Evolutionary conservation across 2,113 vertebrate species (phyloP).

Genomic region (Butorides virescens): DNA sequence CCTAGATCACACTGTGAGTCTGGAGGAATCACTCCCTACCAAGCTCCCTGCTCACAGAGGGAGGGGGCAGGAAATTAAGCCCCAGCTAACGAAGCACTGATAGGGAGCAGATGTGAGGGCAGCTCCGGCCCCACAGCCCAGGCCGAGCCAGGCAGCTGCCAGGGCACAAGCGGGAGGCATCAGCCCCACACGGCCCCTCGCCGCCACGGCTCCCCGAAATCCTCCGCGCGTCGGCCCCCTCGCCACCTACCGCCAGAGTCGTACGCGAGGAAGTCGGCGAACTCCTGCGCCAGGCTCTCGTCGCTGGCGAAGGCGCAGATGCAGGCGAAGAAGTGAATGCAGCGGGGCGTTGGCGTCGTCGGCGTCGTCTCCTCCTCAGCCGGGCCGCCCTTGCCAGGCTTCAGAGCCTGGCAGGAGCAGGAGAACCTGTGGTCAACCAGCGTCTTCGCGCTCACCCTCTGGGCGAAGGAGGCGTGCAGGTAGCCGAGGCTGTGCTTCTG

Average conservation of each 20-base stretch:
- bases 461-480: slow-evolving; percentile 83
- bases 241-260: slow-evolving; percentile 71
- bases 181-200: fast-evolving
- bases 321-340: slow-evolving; percentile 93
- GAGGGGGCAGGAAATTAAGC: fast-evolving
- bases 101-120: fast-evolving
- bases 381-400: background rate
- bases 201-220: fast-evolving
- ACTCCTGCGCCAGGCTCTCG: slow-evolving; percentile 85
- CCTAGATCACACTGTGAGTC: background rate
- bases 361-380: background rate
- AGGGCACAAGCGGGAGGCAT: fast-evolving
- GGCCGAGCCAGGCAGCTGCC: background rate
- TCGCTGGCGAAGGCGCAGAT: slow-evolving; percentile 91
- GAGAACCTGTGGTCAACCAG: slow-evolving; percentile 69
- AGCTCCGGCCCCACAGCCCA: background rate
- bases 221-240: background rate
- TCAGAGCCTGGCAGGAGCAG: slow-evolving; percentile 74
- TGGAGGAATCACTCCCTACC: fast-evolving
- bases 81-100: fast-evolving
- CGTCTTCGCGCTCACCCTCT: slow-evolving; percentile 37
- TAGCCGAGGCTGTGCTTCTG: slow-evolving; percentile 83
- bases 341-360: slow-evolving; percentile 16
- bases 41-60: background rate
- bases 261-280: slow-evolving; percentile 81